phyloP scores from a whole-genome alignment of 2,113 vertebrate species.

The Carassius gibelio region DNA sequence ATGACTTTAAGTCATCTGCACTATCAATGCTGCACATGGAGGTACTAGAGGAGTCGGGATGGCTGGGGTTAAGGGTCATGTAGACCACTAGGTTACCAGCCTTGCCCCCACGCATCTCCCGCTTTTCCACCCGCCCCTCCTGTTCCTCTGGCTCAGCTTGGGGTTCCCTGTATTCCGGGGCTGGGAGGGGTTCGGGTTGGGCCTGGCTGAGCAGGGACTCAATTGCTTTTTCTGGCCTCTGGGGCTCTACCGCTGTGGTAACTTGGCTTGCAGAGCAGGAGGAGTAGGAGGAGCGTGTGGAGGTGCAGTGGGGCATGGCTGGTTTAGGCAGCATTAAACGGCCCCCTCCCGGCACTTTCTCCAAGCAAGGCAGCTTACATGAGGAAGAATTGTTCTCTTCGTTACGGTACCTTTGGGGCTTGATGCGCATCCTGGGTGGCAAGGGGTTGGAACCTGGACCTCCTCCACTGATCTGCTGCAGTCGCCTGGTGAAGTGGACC shows the following conservation, averaged over 20 bases:
- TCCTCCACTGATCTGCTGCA: constrained; percentile 87
- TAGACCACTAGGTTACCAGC: constrained; percentile 84
- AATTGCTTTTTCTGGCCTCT: constrained; percentile 77
- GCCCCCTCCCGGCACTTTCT: constrained; percentile 82
- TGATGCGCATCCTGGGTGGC: constrained; percentile 91
- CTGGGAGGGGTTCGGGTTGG: constrained; percentile 42
- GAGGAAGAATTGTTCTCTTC: constrained; percentile 90
- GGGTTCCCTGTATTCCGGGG: constrained; percentile 80
- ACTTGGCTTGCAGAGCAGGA: constrained; percentile 80
- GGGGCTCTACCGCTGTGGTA: constrained; percentile 55
- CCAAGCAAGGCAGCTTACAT: constrained; percentile 83
- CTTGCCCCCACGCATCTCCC: constrained; percentile 84
- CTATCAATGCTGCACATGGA: constrained; percentile 89
- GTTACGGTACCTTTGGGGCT: constrained; percentile 96
- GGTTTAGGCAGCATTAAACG: constrained; percentile 79
- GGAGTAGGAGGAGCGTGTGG: constrained; percentile 56
- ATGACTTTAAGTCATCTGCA: constrained; percentile 87
- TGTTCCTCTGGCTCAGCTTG: constrained; percentile 72
- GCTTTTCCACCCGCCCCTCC: constrained; percentile 79
- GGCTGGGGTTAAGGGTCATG: constrained; percentile 86
- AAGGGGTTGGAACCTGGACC: constrained; percentile 72
- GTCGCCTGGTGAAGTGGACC: constrained; percentile 92
- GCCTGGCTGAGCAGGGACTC: constrained; percentile 50
- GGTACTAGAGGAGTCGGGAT: constrained; percentile 84
- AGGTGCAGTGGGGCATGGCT: constrained; percentile 74